These are phyloP conservation scores for Sebastes cheni DNA, from an alignment of 2,797 vertebrate species.

Conservation along the genomic window DNA sequence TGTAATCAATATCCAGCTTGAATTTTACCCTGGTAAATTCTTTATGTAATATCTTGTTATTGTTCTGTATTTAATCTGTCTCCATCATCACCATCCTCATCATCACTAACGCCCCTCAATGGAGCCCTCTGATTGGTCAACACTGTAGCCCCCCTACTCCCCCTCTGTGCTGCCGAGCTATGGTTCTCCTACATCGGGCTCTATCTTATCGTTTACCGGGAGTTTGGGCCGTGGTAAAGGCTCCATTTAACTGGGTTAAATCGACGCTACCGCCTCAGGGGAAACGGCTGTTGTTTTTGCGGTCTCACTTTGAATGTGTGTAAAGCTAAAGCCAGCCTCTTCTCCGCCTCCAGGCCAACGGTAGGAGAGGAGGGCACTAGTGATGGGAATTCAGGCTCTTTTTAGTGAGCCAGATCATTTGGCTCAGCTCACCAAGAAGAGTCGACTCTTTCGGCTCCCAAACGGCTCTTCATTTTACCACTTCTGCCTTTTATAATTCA, in stretches of 20 bases:
- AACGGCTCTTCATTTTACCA: too few species aligned
- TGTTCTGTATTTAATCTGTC: neutral
- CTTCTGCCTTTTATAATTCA: too few species aligned
- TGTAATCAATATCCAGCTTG: too few species aligned
- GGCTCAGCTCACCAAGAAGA: too few species aligned
- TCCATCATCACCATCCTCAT: neutral
- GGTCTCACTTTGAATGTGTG: neutral
- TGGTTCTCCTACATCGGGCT: too few species aligned
- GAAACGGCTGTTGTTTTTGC: neutral
- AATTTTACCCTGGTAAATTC: too few species aligned
- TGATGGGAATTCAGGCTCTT: too few species aligned
- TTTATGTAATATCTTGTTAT: too few species aligned
- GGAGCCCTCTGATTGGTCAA: slow-evolving; percentile 72
- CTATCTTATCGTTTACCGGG: neutral
- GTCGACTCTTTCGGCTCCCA: too few species aligned
- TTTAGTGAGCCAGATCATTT: too few species aligned
- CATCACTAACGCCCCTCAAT: slow-evolving; percentile 63
- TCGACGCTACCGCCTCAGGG: neutral
- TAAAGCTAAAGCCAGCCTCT: neutral
- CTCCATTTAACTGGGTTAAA: too few species aligned
- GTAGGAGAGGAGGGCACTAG: neutral
- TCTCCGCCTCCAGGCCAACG: slow-evolving; percentile 7
- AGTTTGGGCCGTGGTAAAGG: neutral
- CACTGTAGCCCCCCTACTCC: neutral
- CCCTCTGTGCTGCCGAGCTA: neutral